Base-by-base conservation (phyloP, 35 echinoderm and acorn worm species). In the Ophioderma brevispina region DNA sequence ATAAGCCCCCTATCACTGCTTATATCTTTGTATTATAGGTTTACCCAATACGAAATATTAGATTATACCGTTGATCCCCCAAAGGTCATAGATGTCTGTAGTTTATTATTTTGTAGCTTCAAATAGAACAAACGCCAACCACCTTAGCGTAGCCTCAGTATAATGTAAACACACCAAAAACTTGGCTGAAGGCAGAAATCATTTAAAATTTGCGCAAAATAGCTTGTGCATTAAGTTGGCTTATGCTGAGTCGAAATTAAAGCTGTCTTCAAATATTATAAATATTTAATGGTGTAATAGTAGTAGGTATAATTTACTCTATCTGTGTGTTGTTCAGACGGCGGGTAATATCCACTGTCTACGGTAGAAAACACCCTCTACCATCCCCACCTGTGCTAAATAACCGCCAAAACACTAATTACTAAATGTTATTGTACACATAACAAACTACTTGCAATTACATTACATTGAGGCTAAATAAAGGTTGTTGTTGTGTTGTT, bases 21-120 rank as follows among this genome's bases (percentile, higher is more conserved):
- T 8, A 70, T 70, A 70, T 70, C 59, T 70, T 70, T 70, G 59
- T 70, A 70, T 70, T 70, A 70, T 70, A 70, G 59, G 59, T 70
- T 70, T 70, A 70, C 28, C 59, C 59, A 70, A 70, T 70, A 25
- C 59, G 59, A 70, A 15, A 70, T 70, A 70, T 70, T 70, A 70
- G 59, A 70, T 70, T 70, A 70, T 70, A 13, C 59, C 41, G 59
- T 3, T 70, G 59, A 70, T 70, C 59, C 59, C 41, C 59, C 59
- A 70, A 18, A 30, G 59, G 59, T 70, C 59, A 70, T 13, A 70
- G 28, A 2, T 70, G 59, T 70, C 59, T 70, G 59, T 25, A 70
- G 59, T 70, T 70, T 70, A 70, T 70, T 70, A 70, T 70, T 70
- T 25, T 70, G 59, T 70, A 70, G 15, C 59, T 70, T 25, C 17